These are phyloP conservation scores for Brotula barbata DNA, from an alignment of 2,797 vertebrate species.

Conservation along the genomic window DNA sequence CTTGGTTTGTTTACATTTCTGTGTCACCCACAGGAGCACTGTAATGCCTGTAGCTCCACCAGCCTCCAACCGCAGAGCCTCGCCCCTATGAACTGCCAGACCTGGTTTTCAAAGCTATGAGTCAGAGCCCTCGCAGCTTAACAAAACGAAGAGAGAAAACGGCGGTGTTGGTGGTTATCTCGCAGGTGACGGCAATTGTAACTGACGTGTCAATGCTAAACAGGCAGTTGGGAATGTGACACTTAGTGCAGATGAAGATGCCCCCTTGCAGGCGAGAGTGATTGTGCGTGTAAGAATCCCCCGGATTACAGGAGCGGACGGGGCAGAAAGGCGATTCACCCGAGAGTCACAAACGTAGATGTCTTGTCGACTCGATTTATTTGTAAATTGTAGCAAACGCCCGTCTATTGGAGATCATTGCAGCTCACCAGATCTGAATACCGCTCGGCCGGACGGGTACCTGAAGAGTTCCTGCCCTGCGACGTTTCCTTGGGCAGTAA, in stretches of 20 bases:
- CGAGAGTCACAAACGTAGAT: constrained; percentile 5
- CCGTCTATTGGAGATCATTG: constrained; percentile 22
- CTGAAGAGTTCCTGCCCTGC: too few relatives aligned
- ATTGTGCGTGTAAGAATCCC: constrained; percentile 12
- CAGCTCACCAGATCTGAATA: constrained; percentile 16
- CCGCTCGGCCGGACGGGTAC: constrained; percentile 21
- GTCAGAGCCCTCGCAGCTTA: constrained; percentile 67
- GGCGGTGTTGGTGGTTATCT: constrained; percentile 64
- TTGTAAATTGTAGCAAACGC: constrained; percentile 16
- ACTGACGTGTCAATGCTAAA: constrained; percentile 54
- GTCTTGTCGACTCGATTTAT: constrained; percentile 30
- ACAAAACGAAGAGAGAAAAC: constrained; percentile 68
- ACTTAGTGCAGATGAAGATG: constrained; percentile 35
- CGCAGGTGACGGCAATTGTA: constrained; percentile 73
- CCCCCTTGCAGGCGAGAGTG: constrained; percentile 46
- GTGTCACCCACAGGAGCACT: constrained; percentile 74
- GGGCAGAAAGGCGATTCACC: constrained; percentile 20
- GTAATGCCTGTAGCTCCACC: constrained; percentile 63
- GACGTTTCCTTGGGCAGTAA: constrained; percentile 17
- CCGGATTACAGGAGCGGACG: constrained; percentile 6
- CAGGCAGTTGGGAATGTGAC: constrained; percentile 62
- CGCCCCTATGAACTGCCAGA: constrained; percentile 62
- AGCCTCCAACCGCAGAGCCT: constrained; percentile 65
- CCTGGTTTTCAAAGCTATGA: constrained; percentile 63
- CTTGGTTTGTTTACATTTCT: constrained; percentile 77